Base-by-base conservation (phyloP, 37 sponge, comb jelly and placozoan genomes). In the Mnemiopsis leidyi region DNA sequence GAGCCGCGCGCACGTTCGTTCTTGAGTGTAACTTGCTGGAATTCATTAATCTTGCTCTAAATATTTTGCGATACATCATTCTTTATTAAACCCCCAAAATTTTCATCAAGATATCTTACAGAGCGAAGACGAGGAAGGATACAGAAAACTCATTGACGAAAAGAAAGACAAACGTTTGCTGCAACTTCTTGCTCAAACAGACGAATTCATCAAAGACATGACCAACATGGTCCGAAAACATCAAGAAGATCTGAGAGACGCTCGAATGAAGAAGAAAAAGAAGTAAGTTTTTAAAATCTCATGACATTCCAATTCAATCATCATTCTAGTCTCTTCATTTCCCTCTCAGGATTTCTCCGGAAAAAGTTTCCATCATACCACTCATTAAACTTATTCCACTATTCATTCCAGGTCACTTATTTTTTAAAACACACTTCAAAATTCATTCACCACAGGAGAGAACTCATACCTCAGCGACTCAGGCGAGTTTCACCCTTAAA, bases 41-140 rank as follows among this genome's bases (percentile, higher is more conserved):
- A 48, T 48, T 48, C 5, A 48, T 48, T 48, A 48, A 13, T 48
- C 61, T 13, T 13, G 61, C 61, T 13, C 61, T 16, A 48, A 48
- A 16, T 48, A 48, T 16, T 48, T 48, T 48, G 5, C 61, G 61
- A 13, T 18, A 48, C 9, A 48, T 13, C 9, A 48, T 48, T 48
- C 13, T 48, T 5, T 48, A 48, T 48, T 48, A 48, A 48, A 48
- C 13, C 13, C 13, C 13, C 13, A 13, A 13, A 48, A 48, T 18
- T 5, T 48, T 48, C 5, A 48, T 48, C 61, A 18, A 18, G 61
- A 48, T 48, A 34, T 21, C 9, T 0, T 94, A 36, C 61, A 97
- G 98, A 98, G 96, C 23, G 99, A 99, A 93, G 99, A 99, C 94
- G 99, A 99, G 71, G 99, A 99, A 76, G 97, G 97, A 7, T 99